A percentile compares a stretch with the other conserved stretches of the same genome.
phyloP scores from a whole-genome alignment of 2,888 invertebrate genomes.

The Yponomeuta plumbellus region DNA sequence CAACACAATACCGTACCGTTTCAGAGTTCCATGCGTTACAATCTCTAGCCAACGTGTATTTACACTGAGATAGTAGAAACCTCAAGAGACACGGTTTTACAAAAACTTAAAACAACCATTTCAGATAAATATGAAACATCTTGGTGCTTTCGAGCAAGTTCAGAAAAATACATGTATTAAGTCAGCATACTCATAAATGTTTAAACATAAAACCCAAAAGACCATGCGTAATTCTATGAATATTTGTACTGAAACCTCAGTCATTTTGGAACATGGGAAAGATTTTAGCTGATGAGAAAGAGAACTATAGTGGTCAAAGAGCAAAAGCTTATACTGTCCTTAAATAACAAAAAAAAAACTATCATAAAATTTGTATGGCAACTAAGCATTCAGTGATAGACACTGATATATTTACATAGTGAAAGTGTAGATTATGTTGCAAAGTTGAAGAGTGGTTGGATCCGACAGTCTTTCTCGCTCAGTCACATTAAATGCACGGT shows the following conservation, averaged over 20 bases:
- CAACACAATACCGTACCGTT: conserved; percentile 4
- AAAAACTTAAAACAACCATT: conserved; percentile 9
- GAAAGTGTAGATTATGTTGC: conserved; percentile 19
- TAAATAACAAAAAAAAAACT: conserved; percentile 48
- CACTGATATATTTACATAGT: conserved; percentile 68
- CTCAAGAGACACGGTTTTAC: neutral
- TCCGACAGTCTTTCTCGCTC: conserved; percentile 55
- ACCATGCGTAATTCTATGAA: conserved; percentile 9
- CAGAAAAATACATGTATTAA: neutral
- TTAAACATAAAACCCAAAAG: conserved; percentile 6
- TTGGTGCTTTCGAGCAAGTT: neutral
- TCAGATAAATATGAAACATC: conserved; percentile 1
- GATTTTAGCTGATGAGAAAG: conserved; percentile 2
- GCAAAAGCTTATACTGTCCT: conserved; percentile 31
- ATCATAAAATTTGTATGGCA: conserved; percentile 72
- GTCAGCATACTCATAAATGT: neutral
- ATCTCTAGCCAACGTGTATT: conserved; percentile 4
- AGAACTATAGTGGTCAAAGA: neutral
- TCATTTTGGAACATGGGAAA: conserved; percentile 9
- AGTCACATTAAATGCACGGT: conserved; percentile 58
- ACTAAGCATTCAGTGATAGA: conserved; percentile 66
- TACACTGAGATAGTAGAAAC: conserved; percentile 9
- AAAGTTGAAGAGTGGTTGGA: conserved; percentile 17
- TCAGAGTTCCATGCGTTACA: conserved; percentile 4
- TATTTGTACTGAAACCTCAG: conserved; percentile 15